Conservation (phyloP, 2,113 vertebrate species). For the Pimephales promelas region DNA sequence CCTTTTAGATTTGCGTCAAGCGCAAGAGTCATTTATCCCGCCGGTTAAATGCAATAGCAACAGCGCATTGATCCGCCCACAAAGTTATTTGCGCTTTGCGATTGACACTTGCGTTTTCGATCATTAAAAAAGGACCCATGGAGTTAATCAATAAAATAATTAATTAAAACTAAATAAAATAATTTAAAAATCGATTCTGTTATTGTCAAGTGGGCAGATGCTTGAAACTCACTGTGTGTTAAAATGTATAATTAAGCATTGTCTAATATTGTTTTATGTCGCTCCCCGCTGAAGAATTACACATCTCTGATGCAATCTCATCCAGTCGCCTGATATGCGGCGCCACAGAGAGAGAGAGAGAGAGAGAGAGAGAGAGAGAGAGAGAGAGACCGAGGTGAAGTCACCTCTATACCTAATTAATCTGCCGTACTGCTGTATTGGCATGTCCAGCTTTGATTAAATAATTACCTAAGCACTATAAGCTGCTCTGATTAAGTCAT, state of each 20-base stretch:
- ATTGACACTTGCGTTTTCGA: no score
- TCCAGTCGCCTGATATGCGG: slow-evolving; percentile 34
- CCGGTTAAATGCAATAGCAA: no score
- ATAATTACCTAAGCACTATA: slow-evolving; percentile 76
- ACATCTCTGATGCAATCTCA: slow-evolving; percentile 62
- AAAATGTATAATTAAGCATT: background rate
- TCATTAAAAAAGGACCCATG: no score
- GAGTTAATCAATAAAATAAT: background rate
- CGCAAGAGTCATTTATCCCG: no score
- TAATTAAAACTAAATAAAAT: background rate
- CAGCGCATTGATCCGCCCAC: no score
- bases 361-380: slow-evolving; percentile 38
- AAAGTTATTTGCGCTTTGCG: no score
- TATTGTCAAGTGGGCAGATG: background rate
- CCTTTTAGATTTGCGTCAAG: no score
- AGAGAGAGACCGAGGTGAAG: slow-evolving; percentile 58
- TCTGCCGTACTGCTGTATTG: slow-evolving; percentile 73
- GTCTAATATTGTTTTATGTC: background rate
- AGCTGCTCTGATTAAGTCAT: slow-evolving; percentile 75
- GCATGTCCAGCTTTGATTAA: slow-evolving; percentile 75
- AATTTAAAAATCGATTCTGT: background rate
- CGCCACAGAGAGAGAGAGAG: slow-evolving; percentile 23
- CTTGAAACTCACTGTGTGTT: background rate
- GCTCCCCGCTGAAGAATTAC: slow-evolving; percentile 67
- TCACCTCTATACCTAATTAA: slow-evolving; percentile 72